Percentiles rank a stretch among this genome's conserved stretches.
phyloP scores from a whole-genome alignment of 2,888 invertebrate species.

The Encarsia formosa region DNA sequence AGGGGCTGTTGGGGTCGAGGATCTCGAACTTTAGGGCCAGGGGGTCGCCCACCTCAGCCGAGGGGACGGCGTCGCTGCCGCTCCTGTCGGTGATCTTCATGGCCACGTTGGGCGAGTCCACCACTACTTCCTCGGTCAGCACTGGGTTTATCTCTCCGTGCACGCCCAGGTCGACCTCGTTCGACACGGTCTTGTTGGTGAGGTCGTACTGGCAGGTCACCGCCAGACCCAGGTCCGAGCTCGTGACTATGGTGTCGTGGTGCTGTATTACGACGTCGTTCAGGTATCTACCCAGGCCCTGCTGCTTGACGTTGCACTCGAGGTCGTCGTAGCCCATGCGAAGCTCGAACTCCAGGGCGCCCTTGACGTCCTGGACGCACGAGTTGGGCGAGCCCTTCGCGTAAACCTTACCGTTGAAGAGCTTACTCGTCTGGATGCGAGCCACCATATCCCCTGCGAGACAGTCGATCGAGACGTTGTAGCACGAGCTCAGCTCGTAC shows the following conservation, averaged over 20 bases:
- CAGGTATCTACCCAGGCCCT: slow-evolving; percentile 79
- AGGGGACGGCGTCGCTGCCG: slow-evolving; percentile 77
- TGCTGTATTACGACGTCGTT: slow-evolving; percentile 94
- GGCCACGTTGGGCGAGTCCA: slow-evolving; percentile 90
- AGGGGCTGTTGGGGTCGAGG: slow-evolving; percentile 86
- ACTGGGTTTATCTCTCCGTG: slow-evolving; percentile 84
- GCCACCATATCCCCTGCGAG: slow-evolving; percentile 90
- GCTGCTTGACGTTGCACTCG: slow-evolving; percentile 88
- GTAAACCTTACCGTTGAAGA: slow-evolving; percentile 92
- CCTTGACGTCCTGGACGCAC: slow-evolving; percentile 84
- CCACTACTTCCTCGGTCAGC: slow-evolving; percentile 84
- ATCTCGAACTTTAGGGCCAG: slow-evolving; percentile 88
- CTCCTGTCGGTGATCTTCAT: slow-evolving; percentile 88
- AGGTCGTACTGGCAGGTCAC: slow-evolving; percentile 93
- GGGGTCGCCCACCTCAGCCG: slow-evolving; percentile 90
- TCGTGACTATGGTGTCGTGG: slow-evolving; percentile 92
- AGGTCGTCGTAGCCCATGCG: slow-evolving; percentile 89
- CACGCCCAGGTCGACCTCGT: slow-evolving; percentile 85
- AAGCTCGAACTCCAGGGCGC: slow-evolving; percentile 84
- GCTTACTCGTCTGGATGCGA: slow-evolving; percentile 83
- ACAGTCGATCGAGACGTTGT: slow-evolving; percentile 91
- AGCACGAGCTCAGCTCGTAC: slow-evolving; percentile 88
- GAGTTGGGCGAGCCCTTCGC: slow-evolving; percentile 92
- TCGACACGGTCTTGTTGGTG: slow-evolving; percentile 89
- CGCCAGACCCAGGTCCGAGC: slow-evolving; percentile 86